phyloP scores from a whole-genome alignment of 2,888 invertebrate species.

The Cataglyphis albicans region DNA sequence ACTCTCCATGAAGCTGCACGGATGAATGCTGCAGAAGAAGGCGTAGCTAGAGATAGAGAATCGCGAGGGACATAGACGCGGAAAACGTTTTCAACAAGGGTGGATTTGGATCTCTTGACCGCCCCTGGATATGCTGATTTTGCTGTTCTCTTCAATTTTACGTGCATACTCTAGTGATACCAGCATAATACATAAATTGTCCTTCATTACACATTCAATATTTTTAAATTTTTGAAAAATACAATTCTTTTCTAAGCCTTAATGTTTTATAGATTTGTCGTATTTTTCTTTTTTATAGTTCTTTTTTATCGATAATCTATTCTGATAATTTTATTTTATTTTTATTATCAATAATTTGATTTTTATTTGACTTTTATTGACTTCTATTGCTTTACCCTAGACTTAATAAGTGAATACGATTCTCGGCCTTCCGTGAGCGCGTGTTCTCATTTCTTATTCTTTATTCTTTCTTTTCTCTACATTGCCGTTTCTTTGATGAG shows the following conservation, averaged over 20 bases:
- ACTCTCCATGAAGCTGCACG: constrained; percentile 28
- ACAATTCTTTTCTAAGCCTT: background rate
- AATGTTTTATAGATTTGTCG: background rate
- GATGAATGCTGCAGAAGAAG: constrained; percentile 34
- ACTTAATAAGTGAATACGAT: background rate
- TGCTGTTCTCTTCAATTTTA: constrained; percentile 27
- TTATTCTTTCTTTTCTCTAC: constrained; percentile 34
- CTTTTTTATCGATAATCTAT: background rate
- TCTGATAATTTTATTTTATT: background rate
- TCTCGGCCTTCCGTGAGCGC: constrained; percentile 9
- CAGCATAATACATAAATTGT: background rate
- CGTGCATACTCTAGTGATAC: background rate
- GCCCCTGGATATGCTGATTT: constrained; percentile 30
- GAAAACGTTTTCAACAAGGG: constrained; percentile 32
- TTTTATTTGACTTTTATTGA: background rate
- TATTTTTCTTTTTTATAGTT: background rate
- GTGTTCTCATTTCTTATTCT: background rate
- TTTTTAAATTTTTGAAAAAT: constrained; percentile 18
- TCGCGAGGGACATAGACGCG: constrained; percentile 49
- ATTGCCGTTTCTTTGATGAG: constrained; percentile 55
- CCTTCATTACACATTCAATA: background rate
- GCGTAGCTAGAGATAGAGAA: constrained; percentile 26
- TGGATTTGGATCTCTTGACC: constrained; percentile 7
- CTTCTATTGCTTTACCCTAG: background rate
- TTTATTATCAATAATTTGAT: background rate